Evolutionary conservation across 2,797 vertebrate species (phyloP), one percentile per base, ranked within the genome.

Genomic region (Poliocrania exsul): DNA sequence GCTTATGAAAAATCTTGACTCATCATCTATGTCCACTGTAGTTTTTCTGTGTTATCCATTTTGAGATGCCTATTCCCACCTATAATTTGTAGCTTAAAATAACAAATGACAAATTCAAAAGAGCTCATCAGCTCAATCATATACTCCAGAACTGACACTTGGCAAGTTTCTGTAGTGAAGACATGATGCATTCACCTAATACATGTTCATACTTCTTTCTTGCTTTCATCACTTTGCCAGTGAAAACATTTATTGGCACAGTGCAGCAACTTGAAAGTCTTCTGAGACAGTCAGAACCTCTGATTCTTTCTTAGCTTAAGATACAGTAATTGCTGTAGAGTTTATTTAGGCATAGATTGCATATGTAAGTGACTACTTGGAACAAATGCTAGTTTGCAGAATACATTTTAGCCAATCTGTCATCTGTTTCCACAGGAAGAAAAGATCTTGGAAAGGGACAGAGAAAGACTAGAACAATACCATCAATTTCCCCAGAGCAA

Each of bases 161-260:
- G 88, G 13, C 73, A 56, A 14, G 47, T 78, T 92, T 92, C 54
- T 58, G 33, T 81, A 72, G 62, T 72, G 82, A 96, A 91, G 70
- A 93, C 9, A 5, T 81, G 74, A 20, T 88, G 40, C 60, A 57
- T 86, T 88, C 44, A 64, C 75, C 73, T 54, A 40, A 56, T 28
- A 49, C 28, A 16, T 54, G 70, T 56, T 73, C 47, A 5, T 56
- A 58, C 4, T 28, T 75, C 51, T 37, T 80, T 75, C 81, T 56
- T 56, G 18, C 38, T 92, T 88, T 90, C 62, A 40, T 86, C 54
- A 47, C 31, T 70, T 35, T 40, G 65, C 28, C 31, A 91, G 50
- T 49, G 33, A 86, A 82, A 92, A 89, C 29, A 37, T 71, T 80
- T 87, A 33, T 61, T 86, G 89, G 38, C 61, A 91, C 23, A 57